These are phyloP conservation scores for Xanthia icteritia DNA, from an alignment of 2,888 invertebrate species.

Conservation along the genomic window DNA sequence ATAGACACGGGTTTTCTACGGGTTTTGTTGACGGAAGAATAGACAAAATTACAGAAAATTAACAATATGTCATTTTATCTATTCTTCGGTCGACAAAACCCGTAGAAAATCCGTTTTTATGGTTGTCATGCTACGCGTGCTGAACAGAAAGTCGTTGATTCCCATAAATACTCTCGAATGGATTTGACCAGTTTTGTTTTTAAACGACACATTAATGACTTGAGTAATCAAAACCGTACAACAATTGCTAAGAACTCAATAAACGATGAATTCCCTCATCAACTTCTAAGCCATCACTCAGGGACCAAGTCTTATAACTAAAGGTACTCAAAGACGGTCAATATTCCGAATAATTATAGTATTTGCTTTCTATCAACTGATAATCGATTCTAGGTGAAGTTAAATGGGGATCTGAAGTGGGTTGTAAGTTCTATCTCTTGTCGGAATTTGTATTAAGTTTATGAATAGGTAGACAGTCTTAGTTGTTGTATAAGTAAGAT, in stretches of 20 bases:
- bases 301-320: slow-evolving; percentile 2
- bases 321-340: slow-evolving; percentile 25
- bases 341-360: slow-evolving; percentile 42
- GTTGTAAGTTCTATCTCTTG: slow-evolving; percentile 12
- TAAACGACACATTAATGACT: too few species aligned
- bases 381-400: slow-evolving; percentile 27
- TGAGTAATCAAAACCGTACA: slow-evolving; percentile 4
- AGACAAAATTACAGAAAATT: too few species aligned
- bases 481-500: background rate
- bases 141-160: too few species aligned
- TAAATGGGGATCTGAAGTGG: slow-evolving; percentile 22
- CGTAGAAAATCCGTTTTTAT: too few species aligned
- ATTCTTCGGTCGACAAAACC: too few species aligned
- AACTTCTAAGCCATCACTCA: slow-evolving; percentile 12
- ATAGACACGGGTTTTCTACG: too few species aligned
- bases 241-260: background rate
- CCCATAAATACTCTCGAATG: too few species aligned
- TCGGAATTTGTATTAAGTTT: slow-evolving; percentile 24
- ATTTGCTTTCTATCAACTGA: slow-evolving; percentile 33
- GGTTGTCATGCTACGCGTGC: too few species aligned
- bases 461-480: slow-evolving; percentile 1
- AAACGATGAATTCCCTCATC: slow-evolving; percentile 4
- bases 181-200: background rate
- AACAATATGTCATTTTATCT: too few species aligned
- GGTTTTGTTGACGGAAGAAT: too few species aligned